A percentile compares a stretch with the other conserved stretches of the same genome.
These are phyloP conservation scores for Cataglyphis altisquamis DNA, from an alignment of 2,888 invertebrate species.

Conservation along the genomic window DNA sequence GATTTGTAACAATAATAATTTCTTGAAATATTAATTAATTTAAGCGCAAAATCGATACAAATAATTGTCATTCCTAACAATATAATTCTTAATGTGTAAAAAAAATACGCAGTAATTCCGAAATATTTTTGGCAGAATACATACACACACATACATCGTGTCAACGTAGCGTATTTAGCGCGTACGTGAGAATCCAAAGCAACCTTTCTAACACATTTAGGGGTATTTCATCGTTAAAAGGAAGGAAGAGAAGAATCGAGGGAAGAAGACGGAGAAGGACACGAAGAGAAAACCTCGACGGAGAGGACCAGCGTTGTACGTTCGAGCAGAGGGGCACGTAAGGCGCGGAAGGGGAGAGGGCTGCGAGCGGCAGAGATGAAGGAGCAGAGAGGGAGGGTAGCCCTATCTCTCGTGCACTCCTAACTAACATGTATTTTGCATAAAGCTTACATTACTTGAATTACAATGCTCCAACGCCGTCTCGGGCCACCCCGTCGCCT, in stretches of 20 bases:
- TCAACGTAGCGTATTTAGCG: slow-evolving; percentile 46
- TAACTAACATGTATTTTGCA: slow-evolving; percentile 86
- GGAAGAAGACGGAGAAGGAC: slow-evolving; percentile 21
- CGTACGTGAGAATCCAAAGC: slow-evolving; percentile 61
- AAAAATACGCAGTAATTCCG: neutral
- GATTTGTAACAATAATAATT: too few species aligned
- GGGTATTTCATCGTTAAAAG: slow-evolving; percentile 66
- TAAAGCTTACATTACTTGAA: slow-evolving; percentile 86
- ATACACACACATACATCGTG: neutral
- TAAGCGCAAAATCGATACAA: neutral
- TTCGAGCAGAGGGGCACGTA: slow-evolving; percentile 38
- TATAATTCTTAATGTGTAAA: neutral
- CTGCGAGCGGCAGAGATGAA: slow-evolving; percentile 49
- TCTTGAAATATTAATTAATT: too few species aligned
- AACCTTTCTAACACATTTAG: slow-evolving; percentile 69
- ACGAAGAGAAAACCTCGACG: neutral
- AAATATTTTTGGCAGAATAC: neutral
- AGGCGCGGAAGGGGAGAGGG: slow-evolving; percentile 68
- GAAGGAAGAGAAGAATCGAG: slow-evolving; percentile 23
- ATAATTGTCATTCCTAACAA: neutral
- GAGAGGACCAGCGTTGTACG: slow-evolving; percentile 28
- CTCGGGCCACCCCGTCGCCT: slow-evolving; percentile 76
- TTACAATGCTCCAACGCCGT: slow-evolving; percentile 84
- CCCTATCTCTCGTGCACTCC: slow-evolving; percentile 84
- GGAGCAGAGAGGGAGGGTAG: slow-evolving; percentile 68